Evolutionary conservation across 2,888 invertebrate species (phyloP), one percentile per base, ranked within the genome.

Genomic region (Drosophila mettleri): DNA sequence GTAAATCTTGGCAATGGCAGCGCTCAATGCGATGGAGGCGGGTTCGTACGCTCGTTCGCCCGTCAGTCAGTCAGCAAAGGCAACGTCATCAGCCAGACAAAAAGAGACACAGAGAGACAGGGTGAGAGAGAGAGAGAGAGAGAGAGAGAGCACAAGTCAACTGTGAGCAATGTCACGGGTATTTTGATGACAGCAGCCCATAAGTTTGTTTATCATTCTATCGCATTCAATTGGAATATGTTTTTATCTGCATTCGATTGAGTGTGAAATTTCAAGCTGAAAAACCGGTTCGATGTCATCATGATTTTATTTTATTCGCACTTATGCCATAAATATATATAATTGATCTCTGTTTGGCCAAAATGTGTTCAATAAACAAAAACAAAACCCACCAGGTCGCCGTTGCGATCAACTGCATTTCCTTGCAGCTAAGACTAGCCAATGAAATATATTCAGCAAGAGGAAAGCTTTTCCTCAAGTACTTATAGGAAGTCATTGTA

Each of bases 251-350:
- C 66, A 74, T 36, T 49, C 66, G 63, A 64, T 71, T 62, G 67
- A 71, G 48, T 81, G 69, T 61, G 49, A 60, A 78, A 52, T 68
- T 61, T 58, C 38, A 20, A 63, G 53, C 22, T 16, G 48, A 10
- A 51, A 58, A 86, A 88, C 83, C 86, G 83, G 83, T 83, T 71
- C 68, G 77, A 77, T 83, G 88, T 72, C 83, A 83, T 83, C 83
- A 82, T 86, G 82, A 85, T 51, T 78, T 61, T 63, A 75, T 78
- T 78, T 73, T 52, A 41, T 61, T 51, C 48, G 51, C 64, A 64
- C 64, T 73, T 78, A 73, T 31, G 58, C 66, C 77, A 62, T 77
- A 62, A 49, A 73, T 60, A 54, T 67, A 78, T 63, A 54, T 67
- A 58, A 41, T 31, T 14, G 14, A 22, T 64, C 22, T 53, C 52